These are phyloP conservation scores for Salticus scenicus DNA, from an alignment of 2,888 invertebrate species.

Conservation along the genomic window DNA sequence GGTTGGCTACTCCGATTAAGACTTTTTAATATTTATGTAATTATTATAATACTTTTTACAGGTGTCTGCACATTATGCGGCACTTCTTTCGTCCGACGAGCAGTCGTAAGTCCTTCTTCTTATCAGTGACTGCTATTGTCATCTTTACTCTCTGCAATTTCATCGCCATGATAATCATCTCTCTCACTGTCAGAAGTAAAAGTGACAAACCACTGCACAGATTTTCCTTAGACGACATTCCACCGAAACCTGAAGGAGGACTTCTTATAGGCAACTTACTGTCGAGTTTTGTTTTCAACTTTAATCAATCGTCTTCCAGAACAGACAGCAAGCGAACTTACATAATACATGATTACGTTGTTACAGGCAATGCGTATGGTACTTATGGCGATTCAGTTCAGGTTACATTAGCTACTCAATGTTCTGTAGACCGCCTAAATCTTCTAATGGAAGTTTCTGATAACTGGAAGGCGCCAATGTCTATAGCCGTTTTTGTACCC, in stretches of 20 bases:
- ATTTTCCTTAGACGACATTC: background rate
- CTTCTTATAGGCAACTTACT: conserved; percentile 56
- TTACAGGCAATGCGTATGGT: conserved; percentile 82
- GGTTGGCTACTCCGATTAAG: too few relatives aligned
- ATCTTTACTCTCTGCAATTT: conserved; percentile 65
- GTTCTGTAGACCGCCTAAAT: conserved; percentile 87
- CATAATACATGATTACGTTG: conserved; percentile 84
- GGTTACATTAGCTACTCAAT: conserved; percentile 85
- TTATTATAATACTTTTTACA: conserved; percentile 20
- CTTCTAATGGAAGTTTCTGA: conserved; percentile 85
- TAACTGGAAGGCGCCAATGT: conserved; percentile 91
- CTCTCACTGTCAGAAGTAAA: conserved; percentile 28
- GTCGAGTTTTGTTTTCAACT: conserved; percentile 56
- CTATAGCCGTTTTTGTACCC: conserved; percentile 84
- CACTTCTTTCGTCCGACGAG: conserved; percentile 57
- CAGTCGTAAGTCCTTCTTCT: conserved; percentile 53
- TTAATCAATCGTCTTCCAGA: conserved; percentile 64
- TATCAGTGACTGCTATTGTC: conserved; percentile 54
- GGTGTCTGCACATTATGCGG: conserved; percentile 61
- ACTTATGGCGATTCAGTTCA: conserved; percentile 73
- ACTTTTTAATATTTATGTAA: too few relatives aligned
- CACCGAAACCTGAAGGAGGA: conserved; percentile 32
- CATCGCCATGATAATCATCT: conserved; percentile 55
- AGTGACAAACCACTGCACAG: conserved; percentile 23
- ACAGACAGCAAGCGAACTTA: conserved; percentile 75